phyloP scores from a whole-genome alignment of 1,140 invertebrate species.

The Drosophila pseudoananassae region DNA sequence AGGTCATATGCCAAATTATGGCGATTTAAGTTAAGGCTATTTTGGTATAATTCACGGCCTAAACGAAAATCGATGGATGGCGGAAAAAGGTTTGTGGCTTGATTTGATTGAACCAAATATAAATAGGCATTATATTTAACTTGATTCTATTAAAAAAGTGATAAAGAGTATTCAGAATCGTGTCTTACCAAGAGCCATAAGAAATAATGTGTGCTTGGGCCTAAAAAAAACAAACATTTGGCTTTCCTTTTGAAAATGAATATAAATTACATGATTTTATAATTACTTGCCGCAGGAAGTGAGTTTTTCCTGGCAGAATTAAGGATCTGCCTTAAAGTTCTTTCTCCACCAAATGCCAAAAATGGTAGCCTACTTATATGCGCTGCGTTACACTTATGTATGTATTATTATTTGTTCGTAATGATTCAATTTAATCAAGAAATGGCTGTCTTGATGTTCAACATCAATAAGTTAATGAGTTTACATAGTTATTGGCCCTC shows the following conservation, averaged over 20 bases:
- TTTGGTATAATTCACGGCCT: not conserved
- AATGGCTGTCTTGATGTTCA: not conserved
- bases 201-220: not conserved
- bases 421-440: not conserved
- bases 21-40: slow-evolving; percentile 19
- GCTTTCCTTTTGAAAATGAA: slow-evolving; percentile 27
- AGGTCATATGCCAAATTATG: slow-evolving; percentile 16
- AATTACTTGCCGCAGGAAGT: slow-evolving; percentile 7
- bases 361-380: slow-evolving; percentile 27
- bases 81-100: too few species aligned
- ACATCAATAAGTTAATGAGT: slow-evolving; percentile 35
- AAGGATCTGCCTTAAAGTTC: not conserved
- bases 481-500: slow-evolving; percentile 4
- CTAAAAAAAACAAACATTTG: slow-evolving; percentile 14
- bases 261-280: slow-evolving; percentile 15
- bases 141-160: not conserved
- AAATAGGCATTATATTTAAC: too few species aligned
- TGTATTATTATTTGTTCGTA: not conserved
- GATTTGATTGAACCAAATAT: too few species aligned
- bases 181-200: not conserved
- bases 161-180: not conserved
- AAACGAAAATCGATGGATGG: not conserved
- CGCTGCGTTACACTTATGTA: not conserved
- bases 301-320: not conserved
- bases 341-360: not conserved